Evolutionary conservation across 2,113 vertebrate species (phyloP).

Genomic region (Oncorhynchus kisutch): DNA sequence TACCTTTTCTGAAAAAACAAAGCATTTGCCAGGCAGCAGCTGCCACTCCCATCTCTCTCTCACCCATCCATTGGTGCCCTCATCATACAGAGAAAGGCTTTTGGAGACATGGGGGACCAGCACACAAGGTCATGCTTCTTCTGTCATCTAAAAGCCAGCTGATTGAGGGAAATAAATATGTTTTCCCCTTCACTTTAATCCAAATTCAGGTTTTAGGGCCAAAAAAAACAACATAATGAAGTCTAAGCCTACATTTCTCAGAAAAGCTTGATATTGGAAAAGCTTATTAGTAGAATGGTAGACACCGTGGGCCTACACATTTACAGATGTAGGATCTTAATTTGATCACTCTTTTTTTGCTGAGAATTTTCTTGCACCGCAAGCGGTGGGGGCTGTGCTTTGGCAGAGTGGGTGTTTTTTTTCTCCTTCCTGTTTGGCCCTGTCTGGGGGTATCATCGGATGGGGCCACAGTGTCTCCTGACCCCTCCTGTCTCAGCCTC

Average conservation of each 20-base stretch:
- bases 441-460: too few relatives aligned
- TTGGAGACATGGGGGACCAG: background rate
- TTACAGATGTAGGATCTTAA: too few relatives aligned
- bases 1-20: constrained; percentile 22
- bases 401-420: too few relatives aligned
- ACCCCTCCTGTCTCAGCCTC: too few relatives aligned
- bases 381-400: too few relatives aligned
- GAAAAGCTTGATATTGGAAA: background rate
- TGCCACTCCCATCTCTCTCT: constrained; percentile 16
- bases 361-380: too few relatives aligned
- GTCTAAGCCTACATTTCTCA: background rate
- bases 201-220: constrained; percentile 32
- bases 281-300: constrained; percentile 35
- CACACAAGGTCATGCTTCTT: background rate
- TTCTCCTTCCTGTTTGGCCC: too few relatives aligned
- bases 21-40: constrained; percentile 16
- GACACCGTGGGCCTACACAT: background rate
- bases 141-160: background rate
- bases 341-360: too few relatives aligned
- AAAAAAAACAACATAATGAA: constrained; percentile 1
- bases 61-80: constrained; percentile 30
- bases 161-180: background rate
- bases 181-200: background rate
- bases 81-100: background rate
- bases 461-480: too few relatives aligned